A percentile compares a stretch with the other conserved stretches of the same genome.
phyloP scores from a whole-genome alignment of 2,797 vertebrate species.

The Sciurus carolinensis region DNA sequence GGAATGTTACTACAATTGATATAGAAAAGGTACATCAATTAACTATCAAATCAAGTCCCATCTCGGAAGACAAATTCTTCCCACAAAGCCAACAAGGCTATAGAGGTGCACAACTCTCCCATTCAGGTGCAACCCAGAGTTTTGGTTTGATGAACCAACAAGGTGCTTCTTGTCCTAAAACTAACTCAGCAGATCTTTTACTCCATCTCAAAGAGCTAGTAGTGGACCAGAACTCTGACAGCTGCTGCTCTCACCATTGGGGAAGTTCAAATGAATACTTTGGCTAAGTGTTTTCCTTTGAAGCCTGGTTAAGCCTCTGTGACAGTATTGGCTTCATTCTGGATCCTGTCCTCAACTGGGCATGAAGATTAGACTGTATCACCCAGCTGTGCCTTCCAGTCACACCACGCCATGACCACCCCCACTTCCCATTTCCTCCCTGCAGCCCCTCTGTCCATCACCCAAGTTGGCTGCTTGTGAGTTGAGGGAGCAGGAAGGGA shows the following conservation, averaged over 20 bases:
- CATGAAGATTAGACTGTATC: neutral
- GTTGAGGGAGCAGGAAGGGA: neutral
- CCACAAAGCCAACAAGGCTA: neutral
- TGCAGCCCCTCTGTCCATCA: neutral
- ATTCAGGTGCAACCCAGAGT: neutral
- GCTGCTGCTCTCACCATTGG: neutral
- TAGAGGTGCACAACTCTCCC: neutral
- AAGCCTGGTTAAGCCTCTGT: constrained; percentile 24
- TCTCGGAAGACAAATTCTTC: neutral
- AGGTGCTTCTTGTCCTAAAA: neutral
- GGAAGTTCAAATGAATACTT: neutral
- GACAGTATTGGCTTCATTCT: neutral
- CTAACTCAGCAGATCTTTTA: neutral
- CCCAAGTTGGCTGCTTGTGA: neutral
- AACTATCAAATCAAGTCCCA: neutral
- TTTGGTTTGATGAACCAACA: neutral
- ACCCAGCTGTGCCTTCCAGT: neutral
- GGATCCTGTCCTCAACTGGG: neutral
- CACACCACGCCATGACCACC: neutral
- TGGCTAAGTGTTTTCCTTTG: neutral
- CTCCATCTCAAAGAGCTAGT: neutral
- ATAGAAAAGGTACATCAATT: neutral
- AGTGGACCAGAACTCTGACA: constrained; percentile 22
- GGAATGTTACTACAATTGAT: neutral
- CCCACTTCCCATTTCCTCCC: neutral